Percentiles rank a stretch among this genome's conserved stretches.
phyloP scores from a whole-genome alignment of 2,113 vertebrate genomes.

The Corythaixoides concolor region DNA sequence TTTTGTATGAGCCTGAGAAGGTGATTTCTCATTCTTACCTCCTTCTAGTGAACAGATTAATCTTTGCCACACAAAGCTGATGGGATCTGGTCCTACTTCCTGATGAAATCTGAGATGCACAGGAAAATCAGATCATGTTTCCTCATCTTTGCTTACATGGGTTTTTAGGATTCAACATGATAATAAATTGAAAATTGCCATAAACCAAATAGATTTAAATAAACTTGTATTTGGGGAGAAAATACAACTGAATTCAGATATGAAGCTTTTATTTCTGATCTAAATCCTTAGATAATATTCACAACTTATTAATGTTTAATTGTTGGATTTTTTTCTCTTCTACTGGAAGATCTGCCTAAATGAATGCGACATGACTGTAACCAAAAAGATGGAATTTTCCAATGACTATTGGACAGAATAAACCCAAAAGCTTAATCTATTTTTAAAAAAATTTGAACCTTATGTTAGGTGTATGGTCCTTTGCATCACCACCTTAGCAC shows the following conservation, averaged over 20 bases:
- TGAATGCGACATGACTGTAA: not conserved
- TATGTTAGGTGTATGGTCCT: not conserved
- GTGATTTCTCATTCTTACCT: not conserved
- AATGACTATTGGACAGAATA: not conserved
- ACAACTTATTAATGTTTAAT: not conserved
- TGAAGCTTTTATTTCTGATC: not conserved
- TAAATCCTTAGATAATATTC: not conserved
- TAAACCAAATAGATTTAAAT: not conserved
- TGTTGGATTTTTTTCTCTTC: not conserved
- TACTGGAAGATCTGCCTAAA: not conserved
- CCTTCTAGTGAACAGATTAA: not conserved
- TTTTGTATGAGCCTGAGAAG: not conserved
- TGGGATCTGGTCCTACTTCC: not conserved
- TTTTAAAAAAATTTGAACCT: not conserved
- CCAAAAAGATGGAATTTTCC: not conserved
- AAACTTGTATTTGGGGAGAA: not conserved
- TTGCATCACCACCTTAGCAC: not conserved
- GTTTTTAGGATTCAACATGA: not conserved
- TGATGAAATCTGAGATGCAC: not conserved
- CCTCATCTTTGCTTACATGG: not conserved
- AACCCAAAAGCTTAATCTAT: not conserved
- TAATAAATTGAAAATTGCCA: not conserved
- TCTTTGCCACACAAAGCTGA: not conserved
- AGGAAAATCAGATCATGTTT: not conserved
- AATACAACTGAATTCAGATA: not conserved